Base-by-base conservation (phyloP, 2,888 invertebrate species). In the Hirtodrosophila histrioides region DNA sequence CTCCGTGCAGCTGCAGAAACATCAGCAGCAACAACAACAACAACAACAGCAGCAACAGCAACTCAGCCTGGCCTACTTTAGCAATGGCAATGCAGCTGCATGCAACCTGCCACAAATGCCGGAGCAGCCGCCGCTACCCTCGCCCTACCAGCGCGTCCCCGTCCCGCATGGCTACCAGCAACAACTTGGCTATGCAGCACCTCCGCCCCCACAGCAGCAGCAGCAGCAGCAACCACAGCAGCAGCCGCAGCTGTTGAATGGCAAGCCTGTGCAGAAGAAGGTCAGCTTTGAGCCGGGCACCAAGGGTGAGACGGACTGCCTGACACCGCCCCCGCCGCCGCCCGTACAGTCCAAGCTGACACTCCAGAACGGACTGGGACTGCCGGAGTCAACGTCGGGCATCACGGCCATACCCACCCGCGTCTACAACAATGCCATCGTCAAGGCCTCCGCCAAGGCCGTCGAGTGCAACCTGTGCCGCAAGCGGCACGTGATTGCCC, bases 391-490 rank as follows among this genome's bases (percentile, higher is more conserved):
- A 31, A 17, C 75, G 39, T 27, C 36, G 17, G 41, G 48, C 67
- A 90, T 90, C 33, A 91, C 92, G 43, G 91, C 91, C 57, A 92
- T 92, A 69, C 92, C 92, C 64, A 92, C 92, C 71, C 90, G 92
- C 78, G 91, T 92, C 71, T 91, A 91, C 73, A 92, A 92, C 87
- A 92, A 91, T 75, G 91, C 92, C 74, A 92, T 92, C 48, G 91
- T 92, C 3, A 92, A 92, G 78, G 92, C 91, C 62, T 91, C 91
- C 17, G 92, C 92, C 17, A 93, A 94, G 80, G 94, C 95, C 62
- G 93, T 94, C 8, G 95, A 95, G 63, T 98, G 98, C 91, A 95
- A 96, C 92, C 93, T 98, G 80, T 98, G 98, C 92, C 94, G 97
- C 61, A 97, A 97, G 90, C 96, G 97, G 88, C 94, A 95, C 69